phyloP scores from a whole-genome alignment of 2,113 vertebrate species.

The Pygoscelis antarcticus region DNA sequence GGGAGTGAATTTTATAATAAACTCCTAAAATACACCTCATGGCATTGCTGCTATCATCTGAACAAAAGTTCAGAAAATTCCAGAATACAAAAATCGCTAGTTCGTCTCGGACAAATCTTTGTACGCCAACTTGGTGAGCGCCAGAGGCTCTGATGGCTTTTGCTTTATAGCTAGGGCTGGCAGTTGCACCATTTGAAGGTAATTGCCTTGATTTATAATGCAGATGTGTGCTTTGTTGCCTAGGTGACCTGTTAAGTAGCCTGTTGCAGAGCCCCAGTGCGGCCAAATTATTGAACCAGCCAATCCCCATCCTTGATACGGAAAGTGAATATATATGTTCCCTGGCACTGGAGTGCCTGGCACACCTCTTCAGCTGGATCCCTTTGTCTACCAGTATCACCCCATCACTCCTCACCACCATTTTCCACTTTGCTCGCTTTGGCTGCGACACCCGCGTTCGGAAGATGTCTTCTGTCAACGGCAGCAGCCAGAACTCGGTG shows the following conservation, averaged over 20 bases:
- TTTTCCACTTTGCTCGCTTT: slow-evolving; percentile 97
- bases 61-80: not conserved
- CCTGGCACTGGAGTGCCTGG: slow-evolving; percentile 93
- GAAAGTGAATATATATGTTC: slow-evolving; percentile 94
- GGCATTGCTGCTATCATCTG: not conserved
- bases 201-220: not conserved
- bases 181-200: not conserved
- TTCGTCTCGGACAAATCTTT: not conserved
- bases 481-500: slow-evolving; percentile 75
- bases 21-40: not conserved
- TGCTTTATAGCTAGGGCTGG: not conserved
- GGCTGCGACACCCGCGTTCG: slow-evolving; percentile 87
- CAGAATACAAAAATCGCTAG: not conserved
- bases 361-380: slow-evolving; percentile 99
- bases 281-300: slow-evolving; percentile 89
- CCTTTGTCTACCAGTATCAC: slow-evolving; percentile 96
- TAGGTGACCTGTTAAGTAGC: slow-evolving; percentile 84
- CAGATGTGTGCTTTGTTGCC: not conserved
- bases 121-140: not conserved
- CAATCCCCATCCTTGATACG: slow-evolving; percentile 87
- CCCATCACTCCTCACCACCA: slow-evolving; percentile 93
- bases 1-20: not conserved
- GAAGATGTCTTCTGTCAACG: slow-evolving; percentile 85
- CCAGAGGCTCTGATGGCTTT: not conserved
- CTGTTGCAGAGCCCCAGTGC: slow-evolving; percentile 89